Percentiles rank a stretch among this genome's conserved stretches.
phyloP scores from a whole-genome alignment of 2,888 invertebrate species.

The Cephus runcator region DNA sequence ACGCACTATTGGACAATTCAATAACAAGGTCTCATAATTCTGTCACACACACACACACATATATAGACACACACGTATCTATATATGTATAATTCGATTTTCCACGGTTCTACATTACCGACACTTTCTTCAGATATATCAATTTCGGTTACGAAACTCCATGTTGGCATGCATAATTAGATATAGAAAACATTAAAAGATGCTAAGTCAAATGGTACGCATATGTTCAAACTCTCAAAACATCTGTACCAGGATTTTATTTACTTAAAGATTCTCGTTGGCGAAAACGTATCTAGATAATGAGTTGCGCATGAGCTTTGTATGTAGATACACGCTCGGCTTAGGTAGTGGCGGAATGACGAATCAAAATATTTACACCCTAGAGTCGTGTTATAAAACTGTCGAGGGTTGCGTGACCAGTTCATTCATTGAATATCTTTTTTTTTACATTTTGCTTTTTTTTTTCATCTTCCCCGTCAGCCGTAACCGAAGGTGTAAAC shows the following conservation, averaged over 20 bases:
- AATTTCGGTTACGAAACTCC: not conserved
- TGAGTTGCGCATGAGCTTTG: not conserved
- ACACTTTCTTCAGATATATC: not conserved
- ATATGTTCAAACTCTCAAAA: not conserved
- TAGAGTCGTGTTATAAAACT: not conserved
- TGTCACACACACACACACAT: no score
- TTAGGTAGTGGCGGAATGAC: not conserved
- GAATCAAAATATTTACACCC: slow-evolving; percentile 4
- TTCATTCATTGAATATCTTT: not conserved
- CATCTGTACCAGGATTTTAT: not conserved
- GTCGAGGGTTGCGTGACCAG: not conserved
- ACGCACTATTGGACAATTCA: not conserved
- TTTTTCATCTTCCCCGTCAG: not conserved
- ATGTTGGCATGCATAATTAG: not conserved
- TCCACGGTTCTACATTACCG: not conserved
- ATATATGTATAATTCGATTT: not conserved
- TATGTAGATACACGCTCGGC: not conserved
- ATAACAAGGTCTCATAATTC: not conserved
- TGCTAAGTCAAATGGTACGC: not conserved
- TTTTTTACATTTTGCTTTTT: not conserved
- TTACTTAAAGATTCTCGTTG: not conserved
- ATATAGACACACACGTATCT: no score
- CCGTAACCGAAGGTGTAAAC: not conserved
- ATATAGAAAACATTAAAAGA: not conserved
- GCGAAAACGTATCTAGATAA: not conserved